Base-by-base conservation (phyloP, 2,888 invertebrate genomes). In the Dryobotodes eremita region DNA sequence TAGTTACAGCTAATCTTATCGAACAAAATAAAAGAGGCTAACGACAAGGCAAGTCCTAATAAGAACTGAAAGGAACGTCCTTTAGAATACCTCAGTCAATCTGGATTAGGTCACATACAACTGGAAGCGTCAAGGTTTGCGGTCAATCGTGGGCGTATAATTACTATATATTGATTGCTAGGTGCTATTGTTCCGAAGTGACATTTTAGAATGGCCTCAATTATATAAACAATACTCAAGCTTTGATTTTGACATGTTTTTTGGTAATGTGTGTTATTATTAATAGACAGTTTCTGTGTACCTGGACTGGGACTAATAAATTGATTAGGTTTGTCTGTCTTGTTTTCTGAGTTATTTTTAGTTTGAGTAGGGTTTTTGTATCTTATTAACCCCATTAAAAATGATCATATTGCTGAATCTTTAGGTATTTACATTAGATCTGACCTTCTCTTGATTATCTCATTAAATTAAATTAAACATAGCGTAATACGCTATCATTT, bases 131-230 rank as follows among this genome's bases (percentile, higher is more conserved):
- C 89, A 88, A 88, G 88, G 89, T 88, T 86, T 89, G 86, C 79
- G 85, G 87, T 86, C 73, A 86, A 42, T 17, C 64, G 89, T 90
- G 71, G 90, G 89, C 71, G 86, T 84, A 80, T 89, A 89, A 89
- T 89, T 88, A 85, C 90, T 89, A 82, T 80, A 82, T 81, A 88
- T 86, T 77, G 73, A 77, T 82, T 83, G 79, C 80, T 80, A 73
- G 65, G 65, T 77, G 77, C 88, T 79, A 89, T 89, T 89, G 89
- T 89, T 90, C 75, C 69, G 59, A 82, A 68, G 75, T 89, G 90
- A 86, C 89, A 89, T 89, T 89, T 87, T 83, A 36, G 68, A 81
- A 79, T 84, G 89, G 71, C 90, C 90, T 90, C 81, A 87, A 87
- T 90, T 79, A 84, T 82, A 69, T 50, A 80, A 82, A 84, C 86